phyloP scores from a whole-genome alignment of 2,797 vertebrate species.

The Malurus splendens region DNA sequence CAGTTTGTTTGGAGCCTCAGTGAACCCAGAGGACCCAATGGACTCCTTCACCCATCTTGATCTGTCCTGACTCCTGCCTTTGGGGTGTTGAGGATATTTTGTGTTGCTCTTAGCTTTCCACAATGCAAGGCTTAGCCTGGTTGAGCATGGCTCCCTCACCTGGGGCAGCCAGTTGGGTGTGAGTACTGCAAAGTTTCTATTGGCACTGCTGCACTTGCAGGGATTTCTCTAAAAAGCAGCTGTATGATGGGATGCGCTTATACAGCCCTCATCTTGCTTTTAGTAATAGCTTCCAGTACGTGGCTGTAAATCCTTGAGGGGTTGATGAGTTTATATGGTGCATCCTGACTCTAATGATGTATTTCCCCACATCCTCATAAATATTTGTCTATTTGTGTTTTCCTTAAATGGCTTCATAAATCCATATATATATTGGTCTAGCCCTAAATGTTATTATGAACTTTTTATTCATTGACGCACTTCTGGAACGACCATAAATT shows the following conservation, averaged over 20 bases:
- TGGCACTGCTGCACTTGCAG: neutral
- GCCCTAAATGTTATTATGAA: constrained; percentile 34
- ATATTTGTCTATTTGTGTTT: constrained; percentile 42
- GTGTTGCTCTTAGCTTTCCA: neutral
- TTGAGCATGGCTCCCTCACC: accelerated
- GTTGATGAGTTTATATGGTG: constrained; percentile 22
- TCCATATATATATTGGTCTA: constrained; percentile 28
- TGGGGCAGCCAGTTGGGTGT: neutral
- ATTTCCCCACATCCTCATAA: constrained; percentile 44
- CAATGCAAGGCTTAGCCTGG: neutral
- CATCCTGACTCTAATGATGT: constrained; percentile 33
- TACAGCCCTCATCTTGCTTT: constrained; percentile 36
- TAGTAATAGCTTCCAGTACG: constrained; percentile 5
- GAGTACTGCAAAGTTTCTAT: neutral
- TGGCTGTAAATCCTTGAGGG: constrained; percentile 37
- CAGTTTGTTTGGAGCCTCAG: neutral
- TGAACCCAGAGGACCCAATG: neutral
- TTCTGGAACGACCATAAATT: constrained; percentile 2
- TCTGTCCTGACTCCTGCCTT: neutral
- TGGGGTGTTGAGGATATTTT: neutral
- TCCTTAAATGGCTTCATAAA: constrained; percentile 51
- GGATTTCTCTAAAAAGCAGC: neutral
- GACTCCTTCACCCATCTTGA: neutral
- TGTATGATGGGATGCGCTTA: constrained; percentile 15
- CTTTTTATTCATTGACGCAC: neutral